Conservation (phyloP, 2,888 invertebrate species). For the Agrotis puta region DNA sequence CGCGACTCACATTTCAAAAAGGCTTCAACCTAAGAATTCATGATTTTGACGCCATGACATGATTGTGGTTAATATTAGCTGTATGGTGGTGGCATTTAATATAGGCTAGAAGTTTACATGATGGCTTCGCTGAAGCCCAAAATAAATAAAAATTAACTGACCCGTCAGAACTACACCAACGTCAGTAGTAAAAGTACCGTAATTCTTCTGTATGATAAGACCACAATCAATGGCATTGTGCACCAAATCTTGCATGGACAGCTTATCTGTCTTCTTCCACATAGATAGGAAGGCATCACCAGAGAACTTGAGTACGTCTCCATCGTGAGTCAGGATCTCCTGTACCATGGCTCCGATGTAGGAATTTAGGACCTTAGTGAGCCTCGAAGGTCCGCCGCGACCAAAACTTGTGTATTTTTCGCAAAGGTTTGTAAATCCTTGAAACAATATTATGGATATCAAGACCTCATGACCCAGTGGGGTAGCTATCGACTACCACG, state of each 20-base stretch:
- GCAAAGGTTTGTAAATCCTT: slow-evolving; percentile 92
- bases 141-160: slow-evolving; percentile 64
- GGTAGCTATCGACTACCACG: no score
- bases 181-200: slow-evolving; percentile 92
- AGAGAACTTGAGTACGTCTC: slow-evolving; percentile 93
- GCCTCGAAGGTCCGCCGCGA: slow-evolving; percentile 93
- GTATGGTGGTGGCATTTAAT: no score
- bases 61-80: no score
- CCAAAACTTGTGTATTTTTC: slow-evolving; percentile 93
- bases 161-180: slow-evolving; percentile 92
- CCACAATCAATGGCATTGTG: slow-evolving; percentile 93
- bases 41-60: no score
- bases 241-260: slow-evolving; percentile 91
- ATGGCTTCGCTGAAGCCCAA: not conserved
- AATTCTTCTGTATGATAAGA: slow-evolving; percentile 92
- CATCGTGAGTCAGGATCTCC: slow-evolving; percentile 92
- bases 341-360: slow-evolving; percentile 94
- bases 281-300: slow-evolving; percentile 93
- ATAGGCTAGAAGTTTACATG: no score
- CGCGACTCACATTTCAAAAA: no score
- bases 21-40: no score
- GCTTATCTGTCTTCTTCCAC: slow-evolving; percentile 91
- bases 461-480: no score
- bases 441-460: no score
- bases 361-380: slow-evolving; percentile 93